Base-by-base conservation (phyloP, 2,797 vertebrate genomes). In the Chaetodon trifasciatus region DNA sequence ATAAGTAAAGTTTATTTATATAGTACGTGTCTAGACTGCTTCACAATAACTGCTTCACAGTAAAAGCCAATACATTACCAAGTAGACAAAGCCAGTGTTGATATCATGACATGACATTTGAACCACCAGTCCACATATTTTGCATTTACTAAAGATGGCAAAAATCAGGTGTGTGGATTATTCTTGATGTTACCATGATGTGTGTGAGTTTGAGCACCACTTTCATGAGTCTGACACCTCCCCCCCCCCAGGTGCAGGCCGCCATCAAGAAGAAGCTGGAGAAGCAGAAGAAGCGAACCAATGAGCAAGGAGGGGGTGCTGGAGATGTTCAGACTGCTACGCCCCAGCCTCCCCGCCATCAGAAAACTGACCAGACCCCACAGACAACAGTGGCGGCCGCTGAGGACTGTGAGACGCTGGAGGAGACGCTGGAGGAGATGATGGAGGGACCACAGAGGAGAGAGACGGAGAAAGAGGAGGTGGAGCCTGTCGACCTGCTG, bases 261-360 rank as follows among this genome's bases (percentile, higher is more conserved):
- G 74, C 94, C 60, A 96, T 96, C 90, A 96, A 94, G 78, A 96
- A 84, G 91, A 96, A 94, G 47, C 76, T 96, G 72, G 92, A 95
- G 88, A 96, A 92, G 88, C 94, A 95, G 89, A 95, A 74, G 78
- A 91, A 42, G 64, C 73, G 55, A 62, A 52, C n/a, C 67, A 70
- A 19, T 0, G 74, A 28, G 3, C 76, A 68, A 19, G 76, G 77
- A 15, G 60, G 39, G 9, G 75, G 78, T 1, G 53, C 10, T 0
- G 79, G 62, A 55, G 94, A 94, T 17, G 10, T 23, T 8, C 88
- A 89, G 1, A 62, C 11, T 0, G 70, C 21, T 10, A 19, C 50
- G 2, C 37, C 75, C 19, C 79, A 78, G 44, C 63, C 80, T 15
- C 72, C 72, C 3, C 60, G 67, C 13, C 79, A 44, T 47, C 87